Evolutionary conservation across 2,888 invertebrate genomes (phyloP), one percentile per base, ranked within the genome.

Genomic region (Agriopis marginaria): DNA sequence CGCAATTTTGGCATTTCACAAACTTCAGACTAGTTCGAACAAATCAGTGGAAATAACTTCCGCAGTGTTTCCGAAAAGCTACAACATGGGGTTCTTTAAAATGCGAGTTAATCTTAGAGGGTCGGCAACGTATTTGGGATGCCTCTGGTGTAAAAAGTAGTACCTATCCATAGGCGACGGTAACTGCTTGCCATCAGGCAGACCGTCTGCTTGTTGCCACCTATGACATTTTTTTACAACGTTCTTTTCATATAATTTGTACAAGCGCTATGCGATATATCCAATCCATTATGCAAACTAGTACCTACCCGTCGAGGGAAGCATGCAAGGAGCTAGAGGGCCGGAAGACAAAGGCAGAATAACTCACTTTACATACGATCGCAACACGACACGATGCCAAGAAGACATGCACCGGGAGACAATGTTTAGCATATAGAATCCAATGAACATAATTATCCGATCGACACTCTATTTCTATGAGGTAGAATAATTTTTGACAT

Each of bases 231-330:
- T 23, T 0, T 32, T 11, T 32, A n/a, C n/a, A 23, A 39, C 7
- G 12, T 39, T 54, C 9, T 12, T 54, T 54, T 54, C 51, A 49
- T 23, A 23, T 32, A 32, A 32, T 32, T 32, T 14, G 1, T 49
- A n/a, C 23, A 44, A 61, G 50, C 47, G 14, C 10, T 40, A 32
- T 6, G 6, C 11, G 55, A 55, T 61, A 55, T 55, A 40, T 42
- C 45, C 61, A 47, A 60, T 32, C 61, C 62, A 67, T 62, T 56
- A 61, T 67, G 55, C 47, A 62, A 61, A 62, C 23, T 54, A 40
- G 5, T 32, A 3, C 42, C 23, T 32, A 3, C 42, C 23, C 58
- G 58, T 51, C 8, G 54, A 39, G 10, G 54, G 17, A 12, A 62
- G n/a, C 45, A 45, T 40, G 39, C 10, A 14, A 53, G 17, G 17